These are phyloP conservation scores for Eumerus sabulonum DNA, from an alignment of 2,888 invertebrate genomes.

Conservation along the genomic window DNA sequence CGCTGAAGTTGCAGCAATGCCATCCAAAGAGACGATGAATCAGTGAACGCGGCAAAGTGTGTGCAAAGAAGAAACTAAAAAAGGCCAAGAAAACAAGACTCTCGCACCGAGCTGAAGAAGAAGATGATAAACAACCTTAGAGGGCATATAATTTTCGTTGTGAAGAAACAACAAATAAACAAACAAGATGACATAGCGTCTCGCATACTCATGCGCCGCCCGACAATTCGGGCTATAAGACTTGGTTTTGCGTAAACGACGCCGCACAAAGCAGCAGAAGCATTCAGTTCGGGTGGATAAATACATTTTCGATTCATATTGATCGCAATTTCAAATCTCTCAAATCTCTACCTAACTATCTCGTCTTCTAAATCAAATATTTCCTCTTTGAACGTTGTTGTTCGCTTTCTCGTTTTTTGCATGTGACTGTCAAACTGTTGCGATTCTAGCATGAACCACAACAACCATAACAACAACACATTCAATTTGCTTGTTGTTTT, in stretches of 20 bases:
- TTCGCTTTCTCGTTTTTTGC: constrained; percentile 23
- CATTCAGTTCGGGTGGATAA: too few species aligned
- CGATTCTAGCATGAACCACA: constrained; percentile 50
- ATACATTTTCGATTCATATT: too few species aligned
- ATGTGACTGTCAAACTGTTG: constrained; percentile 32
- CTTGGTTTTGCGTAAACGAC: constrained; percentile 37
- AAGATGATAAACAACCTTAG: constrained; percentile 64
- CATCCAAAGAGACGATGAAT: constrained; percentile 46
- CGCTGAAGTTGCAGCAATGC: too few species aligned
- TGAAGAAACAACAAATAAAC: constrained; percentile 51
- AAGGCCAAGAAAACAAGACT: constrained; percentile 1
- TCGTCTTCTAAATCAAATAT: too few species aligned
- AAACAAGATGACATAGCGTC: constrained; percentile 46
- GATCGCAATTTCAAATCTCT: too few species aligned
- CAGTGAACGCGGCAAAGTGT: constrained; percentile 7
- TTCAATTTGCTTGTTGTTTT: constrained; percentile 53
- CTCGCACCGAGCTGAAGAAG: too few species aligned
- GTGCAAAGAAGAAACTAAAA: constrained; percentile 16
- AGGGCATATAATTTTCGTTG: constrained; percentile 59
- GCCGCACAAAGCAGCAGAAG: too few species aligned
- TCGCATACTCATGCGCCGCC: constrained; percentile 35
- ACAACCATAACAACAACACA: constrained; percentile 61
- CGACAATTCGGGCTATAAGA: constrained; percentile 41
- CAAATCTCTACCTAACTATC: too few species aligned
- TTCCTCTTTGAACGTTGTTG: too few species aligned